Evolutionary conservation across 2,113 vertebrate genomes (phyloP), one percentile per base, ranked within the genome.

Genomic region (Tapirus terrestris): DNA sequence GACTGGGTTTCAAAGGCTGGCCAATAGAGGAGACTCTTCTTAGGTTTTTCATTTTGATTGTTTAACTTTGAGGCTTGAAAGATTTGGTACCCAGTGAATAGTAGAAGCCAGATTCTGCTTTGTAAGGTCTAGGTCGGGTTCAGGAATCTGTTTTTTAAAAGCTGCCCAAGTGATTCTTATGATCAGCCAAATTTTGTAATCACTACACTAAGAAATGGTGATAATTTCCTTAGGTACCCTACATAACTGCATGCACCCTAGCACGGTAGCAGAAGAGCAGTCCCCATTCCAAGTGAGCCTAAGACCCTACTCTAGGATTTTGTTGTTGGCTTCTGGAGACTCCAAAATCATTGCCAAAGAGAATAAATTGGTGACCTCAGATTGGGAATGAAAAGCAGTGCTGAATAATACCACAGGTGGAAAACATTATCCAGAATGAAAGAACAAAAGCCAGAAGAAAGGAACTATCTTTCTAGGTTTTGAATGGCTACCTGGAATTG

Each of bases 101-200:
- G 3, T 27, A 51, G 67, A 95, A 87, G 14, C n/a, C 16, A 36
- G 79, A 95, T 89, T 85, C 16, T 96, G 18, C 84, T 68, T 80
- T 43, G 8, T 65, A 58, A 65, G 0, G 21, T 65, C 14, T 39
- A 65, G 29, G 20, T 27, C 56, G 17, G 31, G 27, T 72, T 31
- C 13, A 85, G 31, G n/a, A 61, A 93, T 58, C 70, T 91, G 68
- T 84, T 51, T 93, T 60, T 72, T 70, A 83, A 89, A 87, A 87
- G 0, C 2, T 36, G 1, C 5, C 12, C 2, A 79, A 70, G 18
- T 45, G 48, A 81, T 86, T 92, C 27, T 75, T 92, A 16, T 91
- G n/a, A 89, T 51, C 1, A 56, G 21, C 45, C 21, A 76, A 82
- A 61, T n/a, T 84, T 61, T 58, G 5, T 36, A 63, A 58, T 45